Evolutionary conservation across 2,113 vertebrate genomes (phyloP), one percentile per base, ranked within the genome.

Genomic region (Grantiella picta): DNA sequence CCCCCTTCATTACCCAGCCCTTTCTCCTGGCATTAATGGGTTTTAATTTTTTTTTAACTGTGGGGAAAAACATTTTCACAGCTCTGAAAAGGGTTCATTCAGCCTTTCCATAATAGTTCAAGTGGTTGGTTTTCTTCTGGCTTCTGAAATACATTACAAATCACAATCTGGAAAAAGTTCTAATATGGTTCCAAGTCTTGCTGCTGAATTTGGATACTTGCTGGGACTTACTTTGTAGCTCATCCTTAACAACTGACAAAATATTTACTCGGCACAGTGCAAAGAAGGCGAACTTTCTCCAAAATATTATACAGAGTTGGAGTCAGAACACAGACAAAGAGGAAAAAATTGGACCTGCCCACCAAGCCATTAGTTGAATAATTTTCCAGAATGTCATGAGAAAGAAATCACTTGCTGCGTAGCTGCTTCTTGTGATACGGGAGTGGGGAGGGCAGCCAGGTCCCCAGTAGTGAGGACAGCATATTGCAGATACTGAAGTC

Each of bases 161-260:
- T 98, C 96, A 97, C 87, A 96, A 97, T 96, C 95, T 98, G 98
- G 98, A 98, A 97, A 98, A 98, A 98, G 97, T 97, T 98, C 96
- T 97, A 94, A 94, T 86, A 92, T 88, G 42, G 80, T 97, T 98
- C 95, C 98, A 97, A 98, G 94, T 96, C 93, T 97, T 97, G 92
- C 98, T 98, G 98, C 98, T 98, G 98, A 96, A 98, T 97, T 97
- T 98, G 98, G 98, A 98, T 97, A 92, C 82, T 98, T 97, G 85
- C 94, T 78, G 96, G 96, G 97, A 98, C 97, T 97, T 94, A 97
- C 92, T 96, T 96, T 94, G 96, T 95, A 98, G 98, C 97, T 98
- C 98, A 98, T 98, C 98, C 98, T 97, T 98, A 98, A 98, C 98
- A 98, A 98, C 98, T 98, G 98, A 98, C 97, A 98, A 98, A 99